These are phyloP conservation scores for Hypomecis atomaria DNA, from an alignment of 2,888 invertebrate species.

Conservation along the genomic window DNA sequence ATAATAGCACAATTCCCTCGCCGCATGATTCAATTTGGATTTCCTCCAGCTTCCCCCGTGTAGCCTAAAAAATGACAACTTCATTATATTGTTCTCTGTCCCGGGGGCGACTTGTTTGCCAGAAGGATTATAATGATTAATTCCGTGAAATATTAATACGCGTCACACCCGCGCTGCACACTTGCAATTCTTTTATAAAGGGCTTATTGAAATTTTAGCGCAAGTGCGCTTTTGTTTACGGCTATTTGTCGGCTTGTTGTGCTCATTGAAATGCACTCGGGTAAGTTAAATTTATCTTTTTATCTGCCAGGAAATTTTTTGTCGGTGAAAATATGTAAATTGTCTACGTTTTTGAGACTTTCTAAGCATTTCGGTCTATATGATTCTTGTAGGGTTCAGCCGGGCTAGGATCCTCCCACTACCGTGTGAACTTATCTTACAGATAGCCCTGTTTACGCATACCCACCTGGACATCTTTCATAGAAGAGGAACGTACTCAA, in stretches of 20 bases:
- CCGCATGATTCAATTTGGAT: conserved; percentile 88
- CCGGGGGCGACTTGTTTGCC: conserved; percentile 82
- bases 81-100: conserved; percentile 83
- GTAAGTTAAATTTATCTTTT: conserved; percentile 14
- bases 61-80: conserved; percentile 84
- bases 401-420: no score
- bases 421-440: no score
- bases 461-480: no score
- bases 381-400: no score
- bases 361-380: no score
- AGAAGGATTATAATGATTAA: conserved; percentile 85
- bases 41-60: conserved; percentile 84
- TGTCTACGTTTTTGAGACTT: no score
- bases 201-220: conserved; percentile 72
- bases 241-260: conserved; percentile 55
- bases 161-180: conserved; percentile 78
- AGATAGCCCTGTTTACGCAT: no score
- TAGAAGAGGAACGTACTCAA: no score
- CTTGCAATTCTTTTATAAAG: conserved; percentile 70
- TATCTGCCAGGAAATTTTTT: neutral
- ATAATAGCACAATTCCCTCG: conserved; percentile 88
- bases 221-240: conserved; percentile 71
- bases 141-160: conserved; percentile 83
- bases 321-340: no score
- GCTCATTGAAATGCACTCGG: conserved; percentile 33